phyloP scores from a whole-genome alignment of 2,888 invertebrate genomes.

The Catocala fraxini region DNA sequence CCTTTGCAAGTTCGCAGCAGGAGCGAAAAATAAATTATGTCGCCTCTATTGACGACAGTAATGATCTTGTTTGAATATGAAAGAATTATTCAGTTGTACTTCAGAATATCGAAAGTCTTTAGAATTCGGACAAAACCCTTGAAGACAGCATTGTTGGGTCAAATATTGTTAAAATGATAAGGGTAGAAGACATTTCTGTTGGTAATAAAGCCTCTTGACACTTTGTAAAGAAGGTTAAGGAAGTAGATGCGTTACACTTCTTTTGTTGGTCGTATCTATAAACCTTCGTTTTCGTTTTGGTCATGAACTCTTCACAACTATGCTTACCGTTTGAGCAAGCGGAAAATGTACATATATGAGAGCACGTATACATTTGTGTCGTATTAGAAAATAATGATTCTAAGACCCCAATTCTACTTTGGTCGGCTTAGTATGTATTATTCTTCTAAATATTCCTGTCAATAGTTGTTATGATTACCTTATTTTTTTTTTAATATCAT shows the following conservation, averaged over 20 bases:
- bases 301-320: too few relatives aligned
- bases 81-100: conserved; percentile 32
- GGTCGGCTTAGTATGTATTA: too few relatives aligned
- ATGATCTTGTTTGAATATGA: conserved; percentile 57
- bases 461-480: too few relatives aligned
- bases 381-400: too few relatives aligned
- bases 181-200: conserved; percentile 8
- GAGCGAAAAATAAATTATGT: conserved; percentile 60
- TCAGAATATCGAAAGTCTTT: conserved; percentile 14
- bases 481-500: too few relatives aligned
- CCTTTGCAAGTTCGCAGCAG: conserved; percentile 43
- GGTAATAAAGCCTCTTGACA: conserved; percentile 6
- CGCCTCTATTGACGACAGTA: conserved; percentile 54
- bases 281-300: too few relatives aligned
- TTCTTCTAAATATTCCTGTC: too few relatives aligned
- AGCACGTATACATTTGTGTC: too few relatives aligned
- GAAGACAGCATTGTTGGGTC: conserved; percentile 3
- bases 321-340: too few relatives aligned
- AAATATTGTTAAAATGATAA: conserved; percentile 16
- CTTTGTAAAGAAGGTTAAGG: too few relatives aligned
- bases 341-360: too few relatives aligned
- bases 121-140: conserved; percentile 7
- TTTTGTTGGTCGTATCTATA: background rate
- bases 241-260: background rate
- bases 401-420: too few relatives aligned